Evolutionary conservation across 2,797 vertebrate genomes (phyloP).

Genomic region (Clarias fuscus): DNA sequence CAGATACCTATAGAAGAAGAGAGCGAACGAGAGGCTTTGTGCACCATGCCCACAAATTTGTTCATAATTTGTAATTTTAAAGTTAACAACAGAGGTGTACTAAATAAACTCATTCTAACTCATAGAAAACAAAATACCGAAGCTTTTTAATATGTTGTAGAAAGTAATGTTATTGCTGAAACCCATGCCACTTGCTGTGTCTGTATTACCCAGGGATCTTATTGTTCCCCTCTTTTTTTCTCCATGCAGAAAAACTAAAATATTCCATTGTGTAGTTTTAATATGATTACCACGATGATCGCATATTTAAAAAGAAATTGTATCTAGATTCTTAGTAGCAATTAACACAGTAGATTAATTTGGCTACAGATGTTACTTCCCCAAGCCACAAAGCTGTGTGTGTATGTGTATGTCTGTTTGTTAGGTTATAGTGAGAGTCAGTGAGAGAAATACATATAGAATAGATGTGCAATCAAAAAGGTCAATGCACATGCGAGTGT

Average conservation of each 20-base stretch:
- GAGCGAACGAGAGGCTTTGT: not conserved
- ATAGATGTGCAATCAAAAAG: not conserved
- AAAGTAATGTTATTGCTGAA: conserved; percentile 1
- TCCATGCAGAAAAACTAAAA: not conserved
- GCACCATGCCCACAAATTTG: not conserved
- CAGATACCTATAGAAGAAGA: not conserved
- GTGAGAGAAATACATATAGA: not conserved
- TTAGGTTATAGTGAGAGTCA: not conserved
- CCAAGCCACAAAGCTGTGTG: not conserved
- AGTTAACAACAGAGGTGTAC: not conserved
- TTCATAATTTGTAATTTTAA: not conserved
- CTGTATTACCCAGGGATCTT: not conserved
- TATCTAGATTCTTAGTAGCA: not conserved
- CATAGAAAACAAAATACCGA: not conserved
- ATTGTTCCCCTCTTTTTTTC: not conserved
- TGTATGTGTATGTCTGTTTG: not conserved
- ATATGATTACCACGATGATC: not conserved
- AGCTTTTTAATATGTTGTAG: not conserved
- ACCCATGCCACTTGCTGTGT: not conserved
- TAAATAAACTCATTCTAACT: not conserved
- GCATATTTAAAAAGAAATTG: conserved; percentile 3
- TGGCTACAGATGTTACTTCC: not conserved
- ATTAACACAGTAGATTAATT: conserved; percentile 19
- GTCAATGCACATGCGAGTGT: not conserved
- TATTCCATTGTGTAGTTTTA: not conserved